Evolutionary conservation across 2,888 invertebrate genomes (phyloP), one percentile per base, ranked within the genome.

Genomic region (Electrophaes corylata): DNA sequence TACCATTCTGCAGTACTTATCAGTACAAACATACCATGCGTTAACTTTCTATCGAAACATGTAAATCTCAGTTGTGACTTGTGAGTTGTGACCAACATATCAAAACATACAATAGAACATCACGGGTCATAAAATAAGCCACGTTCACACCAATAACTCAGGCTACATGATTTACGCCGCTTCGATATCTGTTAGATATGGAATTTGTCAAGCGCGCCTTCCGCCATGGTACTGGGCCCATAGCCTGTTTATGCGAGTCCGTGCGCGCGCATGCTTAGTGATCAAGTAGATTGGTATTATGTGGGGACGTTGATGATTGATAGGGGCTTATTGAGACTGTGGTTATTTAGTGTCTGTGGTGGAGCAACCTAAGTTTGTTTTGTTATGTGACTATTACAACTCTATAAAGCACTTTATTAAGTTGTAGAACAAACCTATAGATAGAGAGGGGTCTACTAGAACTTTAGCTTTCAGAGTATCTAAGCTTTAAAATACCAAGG

Each of bases 151-250:
- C 64, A 58, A 67, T 69, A 73, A 70, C 67, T 68, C 66, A 66
- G 37, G 33, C 58, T 48, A 57, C 55, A 67, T 86, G 87, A 89
- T 88, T 88, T 88, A 90, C 82, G 73, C 74, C 66, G 70, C 80
- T 76, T 86, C 89, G 87, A 88, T 88, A 87, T 84, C 85, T 78
- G 84, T 81, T 85, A 85, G 88, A 87, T 85, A 83, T 75, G 86
- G 79, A 85, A 88, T 90, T 90, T 89, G 89, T 90, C 90, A 91
- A 77, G 71, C 75, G 71, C 64, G 71, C 64, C 60, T 19, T 44
- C 5, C 64, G 77, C 77, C 79, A 79, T 66, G 66, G 73, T 66
- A n/a, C n/a, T n/a, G 71, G 75, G 77, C 78, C 79, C 66, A 69
- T 41, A 6, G 75, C 66, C 84, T 86, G 87, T 86, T 88, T 89